A percentile compares a stretch with the other conserved stretches of the same genome.
Conservation (phyloP, 2,888 invertebrate genomes). For the Ametastegia equiseti region DNA sequence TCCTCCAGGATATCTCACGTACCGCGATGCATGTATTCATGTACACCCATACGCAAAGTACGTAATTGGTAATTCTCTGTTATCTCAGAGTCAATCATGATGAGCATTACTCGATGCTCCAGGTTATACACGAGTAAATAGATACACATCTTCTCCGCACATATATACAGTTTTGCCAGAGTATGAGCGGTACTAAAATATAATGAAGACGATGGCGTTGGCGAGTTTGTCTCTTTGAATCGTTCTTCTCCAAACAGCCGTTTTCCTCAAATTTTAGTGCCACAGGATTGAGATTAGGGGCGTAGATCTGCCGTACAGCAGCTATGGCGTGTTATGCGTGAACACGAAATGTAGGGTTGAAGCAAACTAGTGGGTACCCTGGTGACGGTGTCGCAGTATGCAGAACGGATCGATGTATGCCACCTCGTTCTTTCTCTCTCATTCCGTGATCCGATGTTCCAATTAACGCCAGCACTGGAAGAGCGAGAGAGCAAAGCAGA, state of each 20-base stretch:
- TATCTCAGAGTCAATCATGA: background rate
- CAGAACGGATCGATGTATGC: constrained; percentile 34
- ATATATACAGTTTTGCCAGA: too few relatives aligned
- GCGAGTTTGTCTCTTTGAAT: background rate
- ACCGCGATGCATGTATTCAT: background rate
- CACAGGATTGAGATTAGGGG: background rate
- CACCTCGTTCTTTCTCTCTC: constrained; percentile 24
- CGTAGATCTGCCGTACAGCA: background rate
- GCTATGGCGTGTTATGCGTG: constrained; percentile 14
- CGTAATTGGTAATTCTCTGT: background rate
- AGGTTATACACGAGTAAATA: background rate
- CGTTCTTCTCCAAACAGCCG: background rate
- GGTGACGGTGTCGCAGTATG: background rate
- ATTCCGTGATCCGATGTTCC: constrained; percentile 19
- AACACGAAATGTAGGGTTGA: constrained; percentile 12
- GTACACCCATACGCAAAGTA: background rate
- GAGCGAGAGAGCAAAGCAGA: background rate
- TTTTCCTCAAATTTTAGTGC: background rate
- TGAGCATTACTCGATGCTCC: background rate
- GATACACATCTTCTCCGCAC: background rate
- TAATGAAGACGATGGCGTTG: background rate
- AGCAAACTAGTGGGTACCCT: background rate
- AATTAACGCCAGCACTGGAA: constrained; percentile 9
- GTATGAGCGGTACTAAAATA: background rate
- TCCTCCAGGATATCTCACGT: background rate